phyloP scores from a whole-genome alignment of 2,888 invertebrate genomes.

The Chouioia cunea region DNA sequence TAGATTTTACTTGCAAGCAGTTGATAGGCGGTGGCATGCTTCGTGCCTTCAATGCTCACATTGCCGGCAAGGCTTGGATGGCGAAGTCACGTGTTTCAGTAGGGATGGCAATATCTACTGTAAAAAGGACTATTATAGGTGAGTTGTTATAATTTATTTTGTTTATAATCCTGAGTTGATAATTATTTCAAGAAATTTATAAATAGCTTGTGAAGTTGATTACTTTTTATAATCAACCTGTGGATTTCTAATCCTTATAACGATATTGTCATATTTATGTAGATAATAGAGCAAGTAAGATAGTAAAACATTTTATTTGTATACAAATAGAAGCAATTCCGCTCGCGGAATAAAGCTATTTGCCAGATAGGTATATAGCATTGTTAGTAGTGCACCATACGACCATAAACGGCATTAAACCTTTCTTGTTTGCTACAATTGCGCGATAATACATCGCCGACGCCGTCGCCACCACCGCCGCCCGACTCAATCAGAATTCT shows the following conservation, averaged over 20 bases:
- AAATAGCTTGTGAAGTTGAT: too few relatives aligned
- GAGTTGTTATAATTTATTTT: conserved; percentile 66
- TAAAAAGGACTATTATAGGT: conserved; percentile 97
- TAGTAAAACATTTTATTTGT: too few relatives aligned
- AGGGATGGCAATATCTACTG: conserved; percentile 95
- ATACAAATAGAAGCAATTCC: conserved; percentile 14
- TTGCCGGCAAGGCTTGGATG: conserved; percentile 89
- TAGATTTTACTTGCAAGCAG: conserved; percentile 90
- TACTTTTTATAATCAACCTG: too few relatives aligned
- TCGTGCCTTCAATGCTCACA: conserved; percentile 92
- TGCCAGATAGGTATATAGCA: neutral
- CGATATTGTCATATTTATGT: too few relatives aligned
- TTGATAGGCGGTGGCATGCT: conserved; percentile 94
- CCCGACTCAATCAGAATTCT: conserved; percentile 54
- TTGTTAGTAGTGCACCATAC: conserved; percentile 7
- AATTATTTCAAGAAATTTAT: too few relatives aligned
- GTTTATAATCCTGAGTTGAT: too few relatives aligned
- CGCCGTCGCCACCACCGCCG: neutral
- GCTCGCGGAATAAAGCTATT: conserved; percentile 15
- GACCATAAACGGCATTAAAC: conserved; percentile 25
- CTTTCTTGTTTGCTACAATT: neutral
- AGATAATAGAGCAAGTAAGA: too few relatives aligned
- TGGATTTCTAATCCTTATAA: too few relatives aligned
- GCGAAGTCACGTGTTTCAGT: conserved; percentile 92
- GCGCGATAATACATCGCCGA: neutral